phyloP scores from a whole-genome alignment of 2,888 invertebrate genomes.

The Papilio elwesi region DNA sequence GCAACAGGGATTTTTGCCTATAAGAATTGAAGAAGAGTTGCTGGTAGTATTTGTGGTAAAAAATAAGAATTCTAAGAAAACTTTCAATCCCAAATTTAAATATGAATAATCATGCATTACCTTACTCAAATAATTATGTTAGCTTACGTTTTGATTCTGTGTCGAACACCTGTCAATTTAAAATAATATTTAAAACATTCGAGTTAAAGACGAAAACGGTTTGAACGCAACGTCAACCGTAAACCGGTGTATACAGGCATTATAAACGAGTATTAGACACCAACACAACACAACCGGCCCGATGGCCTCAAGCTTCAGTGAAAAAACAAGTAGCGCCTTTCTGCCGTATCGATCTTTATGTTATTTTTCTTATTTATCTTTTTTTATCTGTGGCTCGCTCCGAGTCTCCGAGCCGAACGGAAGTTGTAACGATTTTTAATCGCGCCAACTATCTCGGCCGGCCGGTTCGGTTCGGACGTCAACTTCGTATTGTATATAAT shows the following conservation, averaged over 20 bases:
- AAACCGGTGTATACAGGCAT: conserved; percentile 42
- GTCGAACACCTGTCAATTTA: not conserved
- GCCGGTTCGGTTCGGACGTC: conserved; percentile 74
- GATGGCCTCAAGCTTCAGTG: conserved; percentile 66
- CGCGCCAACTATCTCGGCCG: conserved; percentile 79
- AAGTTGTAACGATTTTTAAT: conserved; percentile 84
- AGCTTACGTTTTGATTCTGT: conserved; percentile 20
- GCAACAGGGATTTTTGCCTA: not conserved
- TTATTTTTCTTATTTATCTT: conserved; percentile 82
- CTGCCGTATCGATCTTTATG: conserved; percentile 81
- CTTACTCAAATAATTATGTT: conserved; percentile 18
- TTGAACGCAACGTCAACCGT: conserved; percentile 20
- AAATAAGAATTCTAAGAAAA: not conserved
- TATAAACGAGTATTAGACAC: conserved; percentile 50
- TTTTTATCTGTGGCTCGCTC: conserved; percentile 78
- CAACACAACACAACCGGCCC: conserved; percentile 52
- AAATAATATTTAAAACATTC: not conserved
- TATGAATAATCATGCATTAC: conserved; percentile 5
- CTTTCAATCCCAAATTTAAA: not conserved
- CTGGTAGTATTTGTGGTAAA: too few relatives aligned
- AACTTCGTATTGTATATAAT: conserved; percentile 65
- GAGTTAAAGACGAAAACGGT: conserved; percentile 11
- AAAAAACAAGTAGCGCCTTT: conserved; percentile 82
- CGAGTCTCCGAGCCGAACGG: conserved; percentile 77
- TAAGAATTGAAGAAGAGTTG: too few relatives aligned